Base-by-base conservation (phyloP, 2,888 invertebrate genomes). In the Melinaea marsaeus region DNA sequence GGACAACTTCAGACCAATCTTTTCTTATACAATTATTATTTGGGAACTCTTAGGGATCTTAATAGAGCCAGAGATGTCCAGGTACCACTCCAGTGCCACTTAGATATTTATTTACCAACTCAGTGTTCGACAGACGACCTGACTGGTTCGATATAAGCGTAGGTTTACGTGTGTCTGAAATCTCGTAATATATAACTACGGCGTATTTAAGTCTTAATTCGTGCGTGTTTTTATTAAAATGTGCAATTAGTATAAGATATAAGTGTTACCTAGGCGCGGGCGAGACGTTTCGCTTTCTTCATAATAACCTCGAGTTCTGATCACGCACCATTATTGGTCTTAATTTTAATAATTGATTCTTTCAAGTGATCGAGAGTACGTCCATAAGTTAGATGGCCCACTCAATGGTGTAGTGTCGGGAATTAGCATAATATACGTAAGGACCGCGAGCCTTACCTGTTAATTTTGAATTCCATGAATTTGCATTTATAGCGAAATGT, bases 401-500 rank as follows among this genome's bases (percentile, higher is more conserved):
- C 42, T 42, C 42, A 42, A 9, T 42, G 42, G 42, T 9, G 42
- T 9, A 42, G 42, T 42, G 51, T 51, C 57, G 71, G 46, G 48
- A 48, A 32, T 51, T 88, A 89, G 89, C 90, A 88, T 89, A 89
- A 89, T 89, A 88, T 58, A 58, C 80, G 83, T 88, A 88, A 88
- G 88, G 73, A 83, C 32, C 13, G 4, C 75, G 65, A 63, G 72
- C 74, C 88, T 88, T 89, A 87, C 80, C 76, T 76, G 73, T 79
- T 84, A 79, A 84, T 87, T 84, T 88, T 90, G 89, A 90, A 90
- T 90, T 90, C 90, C 90, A 88, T 90, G 90, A 90, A 90, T 90
- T 90, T 90, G 90, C 90, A 90, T 90, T 90, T 90, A 88, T 88
- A 88, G 84, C 85, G 86, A 89, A 88, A 87, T 87, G 87, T 89